These are phyloP conservation scores for Corvus cornix DNA, from an alignment of 2,113 vertebrate species.

Conservation along the genomic window DNA sequence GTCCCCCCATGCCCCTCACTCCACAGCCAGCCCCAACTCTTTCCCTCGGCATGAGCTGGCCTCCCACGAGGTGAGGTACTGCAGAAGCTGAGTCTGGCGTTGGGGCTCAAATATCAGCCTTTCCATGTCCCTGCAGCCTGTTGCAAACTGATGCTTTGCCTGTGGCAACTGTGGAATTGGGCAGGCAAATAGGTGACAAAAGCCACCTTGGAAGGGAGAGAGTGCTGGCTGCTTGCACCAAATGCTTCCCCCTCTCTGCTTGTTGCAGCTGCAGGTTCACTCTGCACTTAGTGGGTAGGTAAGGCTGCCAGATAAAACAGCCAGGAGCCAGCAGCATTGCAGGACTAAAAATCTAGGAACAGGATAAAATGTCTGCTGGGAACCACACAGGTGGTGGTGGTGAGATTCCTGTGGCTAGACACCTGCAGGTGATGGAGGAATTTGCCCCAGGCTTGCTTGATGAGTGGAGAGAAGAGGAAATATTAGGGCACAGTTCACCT, in stretches of 20 bases:
- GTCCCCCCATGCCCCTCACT: fast-evolving
- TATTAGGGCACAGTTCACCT: not conserved
- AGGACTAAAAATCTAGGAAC: not conserved
- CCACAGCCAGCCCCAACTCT: fast-evolving
- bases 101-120: not conserved
- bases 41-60: fast-evolving
- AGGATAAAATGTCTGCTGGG: not conserved
- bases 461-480: not conserved
- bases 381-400: not conserved
- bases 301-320: not conserved
- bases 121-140: not conserved
- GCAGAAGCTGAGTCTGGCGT: not conserved
- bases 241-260: not conserved
- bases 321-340: not conserved
- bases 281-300: too few relatives aligned
- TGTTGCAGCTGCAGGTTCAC: fast-evolving
- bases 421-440: not conserved
- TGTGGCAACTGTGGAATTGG: not conserved
- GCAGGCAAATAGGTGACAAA: not conserved
- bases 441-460: not conserved
- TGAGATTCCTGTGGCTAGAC: not conserved
- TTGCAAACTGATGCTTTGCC: not conserved
- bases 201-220: not conserved
- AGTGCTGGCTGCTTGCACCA: fast-evolving
- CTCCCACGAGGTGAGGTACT: not conserved